Conservation (phyloP, 2,113 vertebrate species). For the Todiramphus saurophagus region DNA sequence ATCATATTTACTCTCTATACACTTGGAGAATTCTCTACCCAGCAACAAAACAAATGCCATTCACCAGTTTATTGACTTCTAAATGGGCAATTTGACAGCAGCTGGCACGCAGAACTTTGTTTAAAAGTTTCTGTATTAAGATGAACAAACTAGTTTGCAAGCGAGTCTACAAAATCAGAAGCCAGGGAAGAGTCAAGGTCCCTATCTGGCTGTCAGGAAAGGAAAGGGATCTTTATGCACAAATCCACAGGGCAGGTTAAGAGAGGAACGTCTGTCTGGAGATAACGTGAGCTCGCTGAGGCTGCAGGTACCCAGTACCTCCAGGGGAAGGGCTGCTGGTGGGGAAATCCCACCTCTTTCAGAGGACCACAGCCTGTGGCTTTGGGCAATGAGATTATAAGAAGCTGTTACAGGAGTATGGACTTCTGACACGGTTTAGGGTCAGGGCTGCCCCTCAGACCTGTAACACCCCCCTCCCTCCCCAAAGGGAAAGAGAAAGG, state of each 20-base stretch:
- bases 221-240: neutral
- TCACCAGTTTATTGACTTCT: conserved; percentile 46
- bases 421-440: neutral
- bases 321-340: neutral
- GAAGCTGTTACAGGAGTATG: neutral
- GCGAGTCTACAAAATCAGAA: neutral
- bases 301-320: neutral
- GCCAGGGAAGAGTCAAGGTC: neutral
- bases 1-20: conserved; percentile 46
- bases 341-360: neutral
- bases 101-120: conserved; percentile 14
- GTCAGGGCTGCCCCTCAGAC: too few relatives aligned
- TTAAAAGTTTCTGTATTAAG: conserved; percentile 7
- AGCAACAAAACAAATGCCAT: conserved; percentile 38
- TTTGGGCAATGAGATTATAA: neutral
- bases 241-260: accelerated
- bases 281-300: neutral
- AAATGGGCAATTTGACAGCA: conserved; percentile 38
- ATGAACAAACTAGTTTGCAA: neutral
- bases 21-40: neutral
- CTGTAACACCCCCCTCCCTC: too few relatives aligned
- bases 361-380: accelerated
- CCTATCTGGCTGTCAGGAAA: neutral
- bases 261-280: neutral
- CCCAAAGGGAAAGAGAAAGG: too few relatives aligned